Conservation (phyloP, 37 sponge, comb jelly and placozoan genomes). For the Tethya wilhelma region DNA sequence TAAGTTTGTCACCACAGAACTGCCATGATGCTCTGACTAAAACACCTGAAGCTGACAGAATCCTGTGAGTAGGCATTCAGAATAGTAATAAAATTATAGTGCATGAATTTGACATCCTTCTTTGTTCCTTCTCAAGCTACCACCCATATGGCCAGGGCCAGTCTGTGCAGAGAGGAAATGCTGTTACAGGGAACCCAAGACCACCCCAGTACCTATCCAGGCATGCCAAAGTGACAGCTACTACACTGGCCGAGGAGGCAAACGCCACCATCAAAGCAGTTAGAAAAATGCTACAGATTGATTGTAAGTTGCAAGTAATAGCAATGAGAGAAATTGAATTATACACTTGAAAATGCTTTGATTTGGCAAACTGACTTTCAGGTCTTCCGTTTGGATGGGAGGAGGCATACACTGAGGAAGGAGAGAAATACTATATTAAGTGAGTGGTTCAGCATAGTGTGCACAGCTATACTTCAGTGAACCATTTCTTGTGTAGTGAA, state of each 20-base stretch:
- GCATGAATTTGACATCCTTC: neutral
- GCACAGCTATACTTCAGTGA: neutral
- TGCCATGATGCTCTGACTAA: constrained; percentile 65
- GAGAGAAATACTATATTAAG: constrained; percentile 74
- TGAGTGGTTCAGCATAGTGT: constrained; percentile 11
- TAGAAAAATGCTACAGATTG: constrained; percentile 39
- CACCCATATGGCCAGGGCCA: constrained; percentile 69
- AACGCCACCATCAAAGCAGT: constrained; percentile 61
- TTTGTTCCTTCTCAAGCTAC: constrained; percentile 24
- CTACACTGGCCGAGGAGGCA: constrained; percentile 75
- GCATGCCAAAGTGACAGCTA: constrained; percentile 60
- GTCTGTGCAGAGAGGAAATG: constrained; percentile 66
- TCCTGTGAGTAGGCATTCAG: constrained; percentile 30
- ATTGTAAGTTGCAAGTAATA: constrained; percentile 33
- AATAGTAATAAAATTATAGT: neutral
- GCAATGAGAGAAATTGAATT: too few relatives aligned
- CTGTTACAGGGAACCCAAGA: constrained; percentile 77
- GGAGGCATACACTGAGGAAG: constrained; percentile 63
- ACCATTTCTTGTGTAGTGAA: too few relatives aligned
- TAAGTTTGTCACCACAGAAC: constrained; percentile 4
- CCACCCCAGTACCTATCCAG: constrained; percentile 78
- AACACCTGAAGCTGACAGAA: constrained; percentile 51
- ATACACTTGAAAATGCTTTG: too few relatives aligned
- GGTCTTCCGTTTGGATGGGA: constrained; percentile 82
- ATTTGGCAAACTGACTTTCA: neutral